Conservation (phyloP, 2,888 invertebrate genomes). For the Zele albiditarsus region DNA sequence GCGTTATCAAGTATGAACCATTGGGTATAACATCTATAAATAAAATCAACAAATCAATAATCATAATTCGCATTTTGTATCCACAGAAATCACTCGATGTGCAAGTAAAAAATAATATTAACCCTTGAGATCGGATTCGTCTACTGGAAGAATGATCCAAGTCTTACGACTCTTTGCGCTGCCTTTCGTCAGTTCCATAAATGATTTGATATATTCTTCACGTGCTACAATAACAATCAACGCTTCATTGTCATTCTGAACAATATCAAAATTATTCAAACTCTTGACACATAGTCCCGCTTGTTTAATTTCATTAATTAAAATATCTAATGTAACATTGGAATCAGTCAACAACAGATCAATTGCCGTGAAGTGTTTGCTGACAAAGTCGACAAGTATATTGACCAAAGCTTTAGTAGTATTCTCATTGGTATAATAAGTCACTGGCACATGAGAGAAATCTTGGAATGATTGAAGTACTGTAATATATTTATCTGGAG, state of each 20-base stretch:
- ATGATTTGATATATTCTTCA: constrained; percentile 59
- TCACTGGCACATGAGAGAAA: constrained; percentile 62
- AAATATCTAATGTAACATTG: constrained; percentile 50
- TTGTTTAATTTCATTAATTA: constrained; percentile 58
- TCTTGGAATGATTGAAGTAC: constrained; percentile 61
- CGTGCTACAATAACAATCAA: constrained; percentile 61
- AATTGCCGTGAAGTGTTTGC: constrained; percentile 59
- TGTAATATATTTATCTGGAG: constrained; percentile 56
- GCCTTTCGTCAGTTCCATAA: constrained; percentile 57
- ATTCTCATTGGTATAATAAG: constrained; percentile 60
- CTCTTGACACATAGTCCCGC: constrained; percentile 65
- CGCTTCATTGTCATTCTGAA: constrained; percentile 55
- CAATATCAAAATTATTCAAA: constrained; percentile 48
- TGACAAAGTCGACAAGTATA: constrained; percentile 61
- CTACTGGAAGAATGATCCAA: constrained; percentile 64
- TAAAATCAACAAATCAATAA: background rate
- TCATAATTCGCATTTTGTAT: background rate
- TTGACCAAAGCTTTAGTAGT: constrained; percentile 61
- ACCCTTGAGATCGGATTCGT: constrained; percentile 64
- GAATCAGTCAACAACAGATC: constrained; percentile 60
- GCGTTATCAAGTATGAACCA: constrained; percentile 64
- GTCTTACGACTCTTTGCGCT: constrained; percentile 51
- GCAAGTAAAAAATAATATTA: constrained; percentile 25
- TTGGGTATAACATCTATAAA: constrained; percentile 60
- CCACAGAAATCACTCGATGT: background rate